Percentiles rank a stretch among this genome's conserved stretches.
Evolutionary conservation across 2,888 invertebrate genomes (phyloP).

Genomic region (Nomada fucata): DNA sequence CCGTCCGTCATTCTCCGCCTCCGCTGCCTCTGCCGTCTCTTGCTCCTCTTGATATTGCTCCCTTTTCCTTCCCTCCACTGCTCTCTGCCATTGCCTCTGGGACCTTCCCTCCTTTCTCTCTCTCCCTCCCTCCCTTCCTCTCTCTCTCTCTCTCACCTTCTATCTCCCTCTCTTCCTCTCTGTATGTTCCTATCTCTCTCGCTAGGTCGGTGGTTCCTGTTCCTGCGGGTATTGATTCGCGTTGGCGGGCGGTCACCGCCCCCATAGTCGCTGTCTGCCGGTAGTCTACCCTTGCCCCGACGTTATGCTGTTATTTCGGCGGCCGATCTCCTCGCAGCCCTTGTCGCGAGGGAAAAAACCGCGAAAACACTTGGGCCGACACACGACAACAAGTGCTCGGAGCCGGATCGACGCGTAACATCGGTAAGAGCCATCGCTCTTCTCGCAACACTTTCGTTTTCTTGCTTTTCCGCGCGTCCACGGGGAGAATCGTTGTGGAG

Average conservation of each 20-base stretch:
- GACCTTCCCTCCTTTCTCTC: conserved; percentile 47
- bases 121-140: conserved; percentile 40
- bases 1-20: conserved; percentile 60
- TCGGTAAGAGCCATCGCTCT: conserved; percentile 46
- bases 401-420: conserved; percentile 29
- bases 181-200: conserved; percentile 66
- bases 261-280: conserved; percentile 83
- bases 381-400: conserved; percentile 2
- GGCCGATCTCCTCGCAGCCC: conserved; percentile 71
- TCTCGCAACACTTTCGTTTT: neutral
- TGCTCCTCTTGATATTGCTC: conserved; percentile 56
- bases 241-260: conserved; percentile 84
- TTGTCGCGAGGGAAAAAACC: conserved; percentile 58
- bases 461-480: neutral
- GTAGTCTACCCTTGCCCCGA: conserved; percentile 80
- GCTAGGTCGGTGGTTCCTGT: conserved; percentile 82
- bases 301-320: conserved; percentile 77
- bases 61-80: conserved; percentile 52
- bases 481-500: too few species aligned
- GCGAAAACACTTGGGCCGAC: conserved; percentile 37
- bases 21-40: conserved; percentile 45
- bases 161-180: conserved; percentile 8
- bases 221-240: conserved; percentile 85
- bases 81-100: conserved; percentile 46
- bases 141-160: neutral